Evolutionary conservation across 2,797 vertebrate species (phyloP).

Genomic region (Periparus ater): DNA sequence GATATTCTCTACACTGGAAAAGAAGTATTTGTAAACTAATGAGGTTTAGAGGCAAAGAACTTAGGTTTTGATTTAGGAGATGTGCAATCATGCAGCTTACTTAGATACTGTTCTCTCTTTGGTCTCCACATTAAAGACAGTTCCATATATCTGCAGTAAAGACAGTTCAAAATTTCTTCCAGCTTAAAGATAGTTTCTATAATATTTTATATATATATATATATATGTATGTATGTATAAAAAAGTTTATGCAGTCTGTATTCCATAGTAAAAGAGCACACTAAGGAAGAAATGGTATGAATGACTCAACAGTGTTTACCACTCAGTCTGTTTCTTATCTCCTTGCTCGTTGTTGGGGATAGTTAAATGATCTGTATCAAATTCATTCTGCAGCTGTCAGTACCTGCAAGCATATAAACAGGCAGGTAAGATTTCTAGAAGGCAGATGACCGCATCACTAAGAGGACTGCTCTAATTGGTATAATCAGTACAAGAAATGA

Average conservation of each 20-base stretch:
- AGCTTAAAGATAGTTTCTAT: not conserved
- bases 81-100: not conserved
- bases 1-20: not conserved
- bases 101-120: not conserved
- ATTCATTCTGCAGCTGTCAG: not conserved
- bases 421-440: slow-evolving; percentile 1
- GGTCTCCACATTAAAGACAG: not conserved
- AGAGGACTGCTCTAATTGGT: not conserved
- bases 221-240: not conserved
- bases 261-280: not conserved
- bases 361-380: slow-evolving; percentile 14
- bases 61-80: not conserved
- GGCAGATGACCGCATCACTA: not conserved
- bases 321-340: not conserved
- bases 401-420: not conserved
- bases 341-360: not conserved
- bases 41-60: not conserved
- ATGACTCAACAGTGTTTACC: not conserved
- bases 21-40: not conserved
- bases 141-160: not conserved
- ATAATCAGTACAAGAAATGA: slow-evolving; percentile 22
- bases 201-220: not conserved
- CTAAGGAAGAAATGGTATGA: not conserved
- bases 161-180: not conserved
- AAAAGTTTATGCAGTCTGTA: not conserved